Evolutionary conservation across 2,797 vertebrate genomes (phyloP).

Genomic region (Podarcis lilfordi): DNA sequence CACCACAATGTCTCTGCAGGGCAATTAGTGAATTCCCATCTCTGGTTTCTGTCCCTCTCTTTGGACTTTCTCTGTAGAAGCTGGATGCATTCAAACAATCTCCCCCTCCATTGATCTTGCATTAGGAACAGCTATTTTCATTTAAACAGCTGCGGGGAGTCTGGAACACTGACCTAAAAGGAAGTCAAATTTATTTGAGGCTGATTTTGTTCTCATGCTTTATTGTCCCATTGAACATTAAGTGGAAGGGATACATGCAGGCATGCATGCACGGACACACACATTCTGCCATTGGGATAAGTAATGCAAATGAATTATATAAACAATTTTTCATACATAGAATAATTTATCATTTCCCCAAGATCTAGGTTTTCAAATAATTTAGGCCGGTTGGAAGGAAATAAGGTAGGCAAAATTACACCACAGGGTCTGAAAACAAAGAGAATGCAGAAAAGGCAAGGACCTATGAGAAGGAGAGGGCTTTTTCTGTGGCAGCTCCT

Average conservation of each 20-base stretch:
- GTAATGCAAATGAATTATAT: neutral
- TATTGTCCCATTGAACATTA: neutral
- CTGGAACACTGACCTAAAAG: conserved; percentile 3
- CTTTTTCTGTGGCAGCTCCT: no score
- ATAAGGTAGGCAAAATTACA: neutral
- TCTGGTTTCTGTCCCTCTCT: neutral
- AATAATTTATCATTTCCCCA: neutral
- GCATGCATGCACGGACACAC: no score
- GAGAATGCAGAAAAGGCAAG: no score
- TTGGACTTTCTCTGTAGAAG: neutral
- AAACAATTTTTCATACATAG: no score
- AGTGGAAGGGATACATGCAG: neutral
- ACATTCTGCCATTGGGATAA: neutral
- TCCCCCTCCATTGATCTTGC: neutral
- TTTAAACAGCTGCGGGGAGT: neutral
- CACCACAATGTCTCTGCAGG: neutral
- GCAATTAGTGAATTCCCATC: neutral
- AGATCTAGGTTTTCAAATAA: neutral
- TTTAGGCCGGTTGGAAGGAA: neutral
- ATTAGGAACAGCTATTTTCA: conserved; percentile 12
- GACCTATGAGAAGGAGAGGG: neutral
- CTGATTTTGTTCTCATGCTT: neutral
- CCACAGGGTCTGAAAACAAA: neutral
- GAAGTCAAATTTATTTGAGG: neutral
- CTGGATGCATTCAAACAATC: neutral